Evolutionary conservation across 2,888 invertebrate genomes (phyloP).

Genomic region (Sinohyriopsis cumingii): DNA sequence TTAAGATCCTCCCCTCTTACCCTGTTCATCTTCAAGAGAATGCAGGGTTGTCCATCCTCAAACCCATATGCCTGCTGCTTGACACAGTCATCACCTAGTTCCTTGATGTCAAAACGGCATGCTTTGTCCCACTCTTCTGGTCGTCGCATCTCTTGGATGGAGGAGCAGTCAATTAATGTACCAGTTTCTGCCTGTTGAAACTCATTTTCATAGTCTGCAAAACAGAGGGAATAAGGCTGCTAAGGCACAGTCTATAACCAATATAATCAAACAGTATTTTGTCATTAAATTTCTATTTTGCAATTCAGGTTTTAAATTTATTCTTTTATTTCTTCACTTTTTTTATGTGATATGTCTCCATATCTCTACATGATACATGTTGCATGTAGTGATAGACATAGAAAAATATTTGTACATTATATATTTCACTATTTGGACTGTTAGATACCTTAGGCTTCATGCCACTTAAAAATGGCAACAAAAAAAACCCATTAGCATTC

Average conservation of each 20-base stretch:
- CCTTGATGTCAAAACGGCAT: slow-evolving; percentile 83
- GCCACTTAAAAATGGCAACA: too few species aligned
- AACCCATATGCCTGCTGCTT: slow-evolving; percentile 88
- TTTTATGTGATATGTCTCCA: background rate
- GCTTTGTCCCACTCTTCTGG: slow-evolving; percentile 74
- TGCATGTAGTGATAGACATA: too few species aligned
- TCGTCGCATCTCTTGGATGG: slow-evolving; percentile 76
- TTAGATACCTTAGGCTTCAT: too few species aligned
- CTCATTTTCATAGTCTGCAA: slow-evolving; percentile 68
- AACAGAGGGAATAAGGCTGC: slow-evolving; percentile 4
- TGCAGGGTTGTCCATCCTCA: slow-evolving; percentile 89
- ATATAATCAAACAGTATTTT: too few species aligned
- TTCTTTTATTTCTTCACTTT: background rate
- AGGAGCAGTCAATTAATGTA: slow-evolving; percentile 79
- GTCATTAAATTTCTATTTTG: too few species aligned
- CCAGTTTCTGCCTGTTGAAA: slow-evolving; percentile 60
- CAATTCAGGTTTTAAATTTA: too few species aligned
- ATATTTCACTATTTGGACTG: too few species aligned
- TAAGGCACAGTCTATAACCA: too few species aligned
- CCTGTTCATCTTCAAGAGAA: slow-evolving; percentile 97
- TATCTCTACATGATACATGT: background rate
- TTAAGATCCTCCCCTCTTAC: slow-evolving; percentile 73
- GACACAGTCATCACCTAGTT: slow-evolving; percentile 81
- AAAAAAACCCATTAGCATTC: too few species aligned
- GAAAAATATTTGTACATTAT: too few species aligned